Base-by-base conservation (phyloP, 2,888 invertebrate genomes). In the Glyphotaelius pellucidus region DNA sequence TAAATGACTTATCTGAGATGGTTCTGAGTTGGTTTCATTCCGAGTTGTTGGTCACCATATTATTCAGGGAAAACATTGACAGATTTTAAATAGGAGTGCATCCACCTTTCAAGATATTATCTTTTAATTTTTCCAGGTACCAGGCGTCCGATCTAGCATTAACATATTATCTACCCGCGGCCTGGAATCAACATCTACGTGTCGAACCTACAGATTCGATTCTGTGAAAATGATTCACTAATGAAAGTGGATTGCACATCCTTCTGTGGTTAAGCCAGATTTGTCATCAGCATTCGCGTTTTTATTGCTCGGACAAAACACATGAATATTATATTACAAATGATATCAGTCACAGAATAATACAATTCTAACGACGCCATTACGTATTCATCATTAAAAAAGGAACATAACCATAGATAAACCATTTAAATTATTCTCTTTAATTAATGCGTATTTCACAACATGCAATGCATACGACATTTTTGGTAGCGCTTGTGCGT, bases 261-360 rank as follows among this genome's bases (percentile, higher is more conserved):
- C 88, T 89, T 89, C 38, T 79, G 9, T 88, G 67, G 88, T 38
- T 32, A 67, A 32, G 79, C 79, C 19, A 52, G 31, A 86, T 89
- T 89, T 89, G 88, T 89, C 88, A 89, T 80, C 88, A 79, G 35
- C 79, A 89, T 89, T 80, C 79, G 88, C n/a, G 32, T 52, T 88
- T 31, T 32, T 25, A 52, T 81, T 81, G 31, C 32, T 81, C 19
- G 31, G 81, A 85, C 35, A 85, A 85, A 32, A 85, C 42, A 42
- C n/a, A 32, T 85, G 7, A 85, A 38, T 38, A 85, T 67, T n/a
- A 38, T 38, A 85, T 67, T n/a, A 67, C 67, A 25, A 9, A 67
- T 25, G 67, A 67, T 67, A 25, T 7, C 25, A 67, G 67, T 67
- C 9, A 67, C 25, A 67, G 25, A 67, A 67, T n/a, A 9, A 25